Evolutionary conservation across 2,888 invertebrate species (phyloP), one percentile per base, ranked within the genome.

Genomic region (Ditylenchus weischeri): DNA sequence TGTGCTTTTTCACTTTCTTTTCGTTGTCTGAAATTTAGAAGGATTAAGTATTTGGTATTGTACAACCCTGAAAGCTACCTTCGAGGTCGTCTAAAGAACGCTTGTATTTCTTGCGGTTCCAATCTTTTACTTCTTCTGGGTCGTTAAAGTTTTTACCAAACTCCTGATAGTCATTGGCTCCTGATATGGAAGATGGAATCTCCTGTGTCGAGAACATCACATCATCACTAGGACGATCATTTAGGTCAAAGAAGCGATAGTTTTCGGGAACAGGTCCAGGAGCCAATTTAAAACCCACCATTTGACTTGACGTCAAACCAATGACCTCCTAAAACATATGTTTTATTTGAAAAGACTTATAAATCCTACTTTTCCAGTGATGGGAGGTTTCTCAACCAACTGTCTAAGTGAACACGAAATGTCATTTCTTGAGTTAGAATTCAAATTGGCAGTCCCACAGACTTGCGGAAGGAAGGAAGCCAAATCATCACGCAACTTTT

Each of bases 181-280:
- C 23, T n/a, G 62, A 19, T 1, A 6, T 47, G 13, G 48, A 21
- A n/a, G 62, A 48, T 48, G 66, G 36, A 21, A 19, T n/a, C 48
- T 49, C 66, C 8, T 35, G 51, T 18, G 19, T 21, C 1, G 57
- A 11, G 18, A 36, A 19, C 15, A 51, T 21, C 8, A 38, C 38
- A n/a, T 54, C 57, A 29, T 50, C 64, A 19, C 38, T 54, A 35
- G 36, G 51, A 23, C 57, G 38, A 29, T 64, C 62, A 47, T 62
- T 49, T 57, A 67, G 54, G 49, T 76, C 76, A 50, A 73, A 73
- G 36, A 76, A 64, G n/a, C 72, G 75, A 35, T 74, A 76, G 18
- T 62, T 59, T 35, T 73, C 76, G 8, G 75, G 75, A 15, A 73
- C 68, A 6, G 73, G 76, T 18, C 67, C 72, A 47, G 72, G 65